phyloP scores from a whole-genome alignment of 2,113 vertebrate genomes.

The Ailuropoda melanoleuca region DNA sequence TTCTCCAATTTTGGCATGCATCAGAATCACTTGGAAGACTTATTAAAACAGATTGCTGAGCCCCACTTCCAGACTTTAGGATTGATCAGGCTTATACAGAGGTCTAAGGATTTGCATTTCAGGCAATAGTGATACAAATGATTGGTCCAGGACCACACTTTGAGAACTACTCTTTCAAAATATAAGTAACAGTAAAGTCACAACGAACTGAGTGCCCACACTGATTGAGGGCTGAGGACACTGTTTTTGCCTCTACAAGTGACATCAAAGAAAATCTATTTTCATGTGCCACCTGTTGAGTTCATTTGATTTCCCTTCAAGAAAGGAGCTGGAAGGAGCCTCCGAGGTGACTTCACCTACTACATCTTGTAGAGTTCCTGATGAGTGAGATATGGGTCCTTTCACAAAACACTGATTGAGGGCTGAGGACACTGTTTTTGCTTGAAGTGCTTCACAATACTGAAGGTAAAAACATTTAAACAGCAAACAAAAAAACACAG shows the following conservation, averaged over 20 bases:
- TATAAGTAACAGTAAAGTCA: not conserved
- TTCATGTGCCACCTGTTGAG: not conserved
- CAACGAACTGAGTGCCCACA: not conserved
- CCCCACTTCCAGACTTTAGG: not conserved
- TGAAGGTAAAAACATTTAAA: not conserved
- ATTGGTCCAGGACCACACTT: not conserved
- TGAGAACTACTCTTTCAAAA: not conserved
- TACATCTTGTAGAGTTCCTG: not conserved
- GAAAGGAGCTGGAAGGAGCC: not conserved
- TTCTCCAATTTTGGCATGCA: not conserved
- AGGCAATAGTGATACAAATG: not conserved
- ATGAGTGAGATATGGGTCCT: not conserved
- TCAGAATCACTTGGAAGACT: not conserved
- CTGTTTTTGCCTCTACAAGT: not conserved
- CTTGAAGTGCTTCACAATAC: not conserved
- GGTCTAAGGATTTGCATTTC: not conserved
- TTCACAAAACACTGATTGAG: not conserved
- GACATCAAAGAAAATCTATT: not conserved
- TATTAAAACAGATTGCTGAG: not conserved
- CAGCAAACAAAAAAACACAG: too few relatives aligned
- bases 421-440: not conserved
- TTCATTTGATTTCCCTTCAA: not conserved
- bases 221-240: too few relatives aligned
- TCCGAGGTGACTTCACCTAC: not conserved
- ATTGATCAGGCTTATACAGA: not conserved